These are phyloP conservation scores for Cinclus mexicanus DNA, from an alignment of 2,113 vertebrate species.

Conservation along the genomic window DNA sequence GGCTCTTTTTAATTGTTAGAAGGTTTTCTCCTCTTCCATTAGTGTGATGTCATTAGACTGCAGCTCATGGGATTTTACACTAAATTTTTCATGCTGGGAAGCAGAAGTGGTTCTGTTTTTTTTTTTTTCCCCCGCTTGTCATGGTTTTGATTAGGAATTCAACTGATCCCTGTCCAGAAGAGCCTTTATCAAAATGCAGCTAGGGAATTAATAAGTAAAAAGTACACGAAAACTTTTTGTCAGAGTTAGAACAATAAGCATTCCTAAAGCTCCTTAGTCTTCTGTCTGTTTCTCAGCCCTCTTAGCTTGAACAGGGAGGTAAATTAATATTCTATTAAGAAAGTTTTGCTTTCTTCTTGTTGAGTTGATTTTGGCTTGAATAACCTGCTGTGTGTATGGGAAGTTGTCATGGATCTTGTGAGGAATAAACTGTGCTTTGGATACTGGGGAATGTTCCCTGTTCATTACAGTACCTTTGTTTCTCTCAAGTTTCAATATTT, in stretches of 20 bases:
- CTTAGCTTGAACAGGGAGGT: not conserved
- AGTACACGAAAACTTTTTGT: not conserved
- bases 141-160: slow-evolving; percentile 58
- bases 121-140: not conserved
- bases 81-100: slow-evolving; percentile 51
- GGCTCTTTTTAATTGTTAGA: slow-evolving; percentile 51
- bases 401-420: not conserved
- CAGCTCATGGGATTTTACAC: slow-evolving; percentile 8
- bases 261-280: slow-evolving; percentile 1
- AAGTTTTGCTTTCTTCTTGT: not conserved
- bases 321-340: slow-evolving; percentile 18
- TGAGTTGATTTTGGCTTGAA: not conserved
- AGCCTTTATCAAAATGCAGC: not conserved
- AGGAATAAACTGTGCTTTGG: not conserved
- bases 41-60: slow-evolving; percentile 37
- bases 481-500: not conserved
- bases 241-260: not conserved
- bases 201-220: slow-evolving; percentile 43
- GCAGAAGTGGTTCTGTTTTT: not conserved
- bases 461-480: not conserved
- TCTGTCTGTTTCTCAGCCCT: not conserved
- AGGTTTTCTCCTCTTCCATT: slow-evolving; percentile 27
- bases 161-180: slow-evolving; percentile 45
- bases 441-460: not conserved
- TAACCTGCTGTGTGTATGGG: not conserved